These are phyloP conservation scores for Malthinus flaveolus DNA, from an alignment of 2,888 invertebrate species.

Conservation along the genomic window DNA sequence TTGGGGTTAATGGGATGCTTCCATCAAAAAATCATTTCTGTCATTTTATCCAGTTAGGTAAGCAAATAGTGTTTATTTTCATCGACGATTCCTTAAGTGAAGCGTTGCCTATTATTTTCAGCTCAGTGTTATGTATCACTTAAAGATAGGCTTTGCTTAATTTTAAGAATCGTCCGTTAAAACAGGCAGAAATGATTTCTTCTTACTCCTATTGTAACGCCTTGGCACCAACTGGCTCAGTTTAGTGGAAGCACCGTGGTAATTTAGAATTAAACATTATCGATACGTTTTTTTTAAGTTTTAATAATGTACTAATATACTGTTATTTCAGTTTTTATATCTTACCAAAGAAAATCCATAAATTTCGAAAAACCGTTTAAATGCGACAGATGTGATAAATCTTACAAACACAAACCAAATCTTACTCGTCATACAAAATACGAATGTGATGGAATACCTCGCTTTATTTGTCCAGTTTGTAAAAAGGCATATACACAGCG, in stretches of 20 bases:
- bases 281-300: not conserved
- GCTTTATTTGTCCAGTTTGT: conserved; percentile 48
- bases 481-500: conserved; percentile 45
- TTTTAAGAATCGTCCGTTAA: no score
- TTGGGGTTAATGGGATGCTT: not conserved
- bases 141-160: no score
- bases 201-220: no score
- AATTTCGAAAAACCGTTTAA: conserved; percentile 10
- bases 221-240: not conserved
- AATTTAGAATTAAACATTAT: not conserved
- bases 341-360: conserved; percentile 1
- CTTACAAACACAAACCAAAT: conserved; percentile 45
- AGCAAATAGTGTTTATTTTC: no score
- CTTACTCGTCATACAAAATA: conserved; percentile 50
- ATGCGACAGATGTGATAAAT: conserved; percentile 41
- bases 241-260: no score
- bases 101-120: no score
- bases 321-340: conserved; percentile 8
- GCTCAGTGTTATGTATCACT: no score
- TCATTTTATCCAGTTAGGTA: no score
- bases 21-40: no score
- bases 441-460: conserved; percentile 50
- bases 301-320: not conserved
- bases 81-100: no score
- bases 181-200: no score